Evolutionary conservation across 2,797 vertebrate genomes (phyloP), one percentile per base, ranked within the genome.

Genomic region (Manis pentadactyla): DNA sequence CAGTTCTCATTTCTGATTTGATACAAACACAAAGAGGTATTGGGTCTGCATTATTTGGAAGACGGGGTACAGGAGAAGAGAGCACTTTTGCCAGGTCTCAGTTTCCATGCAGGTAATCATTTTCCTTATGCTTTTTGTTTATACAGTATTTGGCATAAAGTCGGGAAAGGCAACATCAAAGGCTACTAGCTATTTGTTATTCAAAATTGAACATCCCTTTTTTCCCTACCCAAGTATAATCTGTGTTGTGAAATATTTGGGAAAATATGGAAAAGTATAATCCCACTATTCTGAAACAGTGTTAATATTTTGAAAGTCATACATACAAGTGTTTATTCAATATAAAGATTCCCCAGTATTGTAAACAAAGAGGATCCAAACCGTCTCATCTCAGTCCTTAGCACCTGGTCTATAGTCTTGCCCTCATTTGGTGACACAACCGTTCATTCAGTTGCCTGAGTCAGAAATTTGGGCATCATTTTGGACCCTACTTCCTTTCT

Each of bases 291-390:
- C 25, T 77, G 57, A 95, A 82, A 15, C 53, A 39, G 12, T 49
- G 19, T 69, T 49, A 93, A 29, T 82, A 69, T 93, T 87, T 93
- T 93, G 46, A 61, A 95, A 37, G 31, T 87, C 9, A 29, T 55
- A 86, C 79, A 84, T 66, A 66, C 13, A 57, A 91, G 34, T 77
- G 34, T 63, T 89, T n/a, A n/a, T 71, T 68, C 34, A n/a, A 12
- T 23, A 7, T 57, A 27, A 88, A 66, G 18, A 77, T 90, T 69
- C 13, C 31, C 55, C 27, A 69, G 31, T 77, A 34, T 82, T 93
- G 46, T 49, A 81, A 77, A 49, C 29, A 46, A 29, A 14, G 7
- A 37, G 34, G 51, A 34, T 53, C 51, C 73, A 89, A 73, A 90
- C 34, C 39, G 5, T 89, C 14, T 68, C 23, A 68, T 37, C 42